These are phyloP conservation scores for Dryoscopus gambensis DNA, from an alignment of 2,113 vertebrate genomes.

Conservation along the genomic window DNA sequence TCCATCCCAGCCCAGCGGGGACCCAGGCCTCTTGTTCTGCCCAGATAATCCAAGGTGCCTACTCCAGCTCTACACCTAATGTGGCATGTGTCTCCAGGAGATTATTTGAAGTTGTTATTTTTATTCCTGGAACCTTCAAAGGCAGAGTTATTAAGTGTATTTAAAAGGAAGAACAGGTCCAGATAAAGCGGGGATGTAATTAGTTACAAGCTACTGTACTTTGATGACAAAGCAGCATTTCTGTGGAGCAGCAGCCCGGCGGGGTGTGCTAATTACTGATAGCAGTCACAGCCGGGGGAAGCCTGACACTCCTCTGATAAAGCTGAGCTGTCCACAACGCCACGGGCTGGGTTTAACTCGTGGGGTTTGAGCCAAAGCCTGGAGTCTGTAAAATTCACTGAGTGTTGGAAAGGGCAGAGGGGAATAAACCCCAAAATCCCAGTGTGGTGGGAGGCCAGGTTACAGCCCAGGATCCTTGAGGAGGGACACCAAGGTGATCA, in stretches of 20 bases:
- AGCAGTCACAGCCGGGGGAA: constrained; percentile 30
- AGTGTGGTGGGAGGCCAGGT: neutral
- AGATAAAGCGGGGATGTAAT: constrained; percentile 63
- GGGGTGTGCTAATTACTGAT: constrained; percentile 48
- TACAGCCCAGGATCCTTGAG: neutral
- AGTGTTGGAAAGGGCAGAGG: neutral
- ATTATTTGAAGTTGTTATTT: constrained; percentile 61
- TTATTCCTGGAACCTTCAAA: constrained; percentile 41
- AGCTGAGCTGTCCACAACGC: neutral
- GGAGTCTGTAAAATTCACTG: neutral
- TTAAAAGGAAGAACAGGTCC: constrained; percentile 49
- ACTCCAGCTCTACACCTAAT: constrained; percentile 24
- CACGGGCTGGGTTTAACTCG: neutral
- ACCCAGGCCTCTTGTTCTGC: neutral
- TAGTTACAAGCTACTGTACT: constrained; percentile 62
- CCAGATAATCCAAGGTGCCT: constrained; percentile 28
- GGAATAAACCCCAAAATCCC: neutral
- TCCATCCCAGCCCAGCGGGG: neutral
- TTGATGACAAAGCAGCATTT: constrained; percentile 55
- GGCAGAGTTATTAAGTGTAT: constrained; percentile 54
- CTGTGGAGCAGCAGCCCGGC: constrained; percentile 2
- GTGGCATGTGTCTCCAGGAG: constrained; percentile 11
- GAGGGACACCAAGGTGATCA: neutral
- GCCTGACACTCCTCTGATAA: constrained; percentile 53
- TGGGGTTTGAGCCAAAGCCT: neutral